Evolutionary conservation across 1,140 invertebrate species (phyloP).

Genomic region (Drosophila pruinosa): DNA sequence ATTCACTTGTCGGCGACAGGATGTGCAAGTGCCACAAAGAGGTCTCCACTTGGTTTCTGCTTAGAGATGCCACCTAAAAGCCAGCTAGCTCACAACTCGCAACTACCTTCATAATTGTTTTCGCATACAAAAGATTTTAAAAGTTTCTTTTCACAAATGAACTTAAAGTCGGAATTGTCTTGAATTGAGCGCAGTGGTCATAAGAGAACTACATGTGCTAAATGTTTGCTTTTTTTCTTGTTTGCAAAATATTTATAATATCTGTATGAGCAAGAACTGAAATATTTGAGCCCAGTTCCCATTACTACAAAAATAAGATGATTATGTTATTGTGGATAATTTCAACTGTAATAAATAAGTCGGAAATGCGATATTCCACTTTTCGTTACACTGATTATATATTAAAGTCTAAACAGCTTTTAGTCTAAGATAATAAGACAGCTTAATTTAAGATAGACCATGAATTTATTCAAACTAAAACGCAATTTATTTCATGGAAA

Average conservation of each 20-base stretch:
- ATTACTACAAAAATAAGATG: background rate
- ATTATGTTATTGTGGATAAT: background rate
- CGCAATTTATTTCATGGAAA: background rate
- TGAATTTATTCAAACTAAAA: background rate
- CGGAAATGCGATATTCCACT: background rate
- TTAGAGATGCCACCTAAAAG: slow-evolving; percentile 57
- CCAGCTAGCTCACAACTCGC: slow-evolving; percentile 4
- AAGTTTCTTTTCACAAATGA: slow-evolving; percentile 7
- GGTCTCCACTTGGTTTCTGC: slow-evolving; percentile 50
- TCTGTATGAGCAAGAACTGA: background rate
- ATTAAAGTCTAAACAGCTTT: background rate
- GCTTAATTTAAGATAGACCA: background rate
- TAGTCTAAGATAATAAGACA: background rate
- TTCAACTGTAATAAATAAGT: background rate
- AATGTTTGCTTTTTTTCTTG: no score
- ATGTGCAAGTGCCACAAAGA: slow-evolving; percentile 73
- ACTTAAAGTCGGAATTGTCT: slow-evolving; percentile 1
- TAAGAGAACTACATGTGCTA: background rate
- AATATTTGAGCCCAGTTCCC: background rate
- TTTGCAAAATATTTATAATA: background rate
- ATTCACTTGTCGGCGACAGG: slow-evolving; percentile 74
- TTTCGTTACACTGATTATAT: background rate
- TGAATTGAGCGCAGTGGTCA: background rate
- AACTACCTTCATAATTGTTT: slow-evolving; percentile 37
- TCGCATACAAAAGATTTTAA: slow-evolving; percentile 36